Conservation (phyloP, 64 coral and sea anemone species). For the Cladopsammia gracilis region DNA sequence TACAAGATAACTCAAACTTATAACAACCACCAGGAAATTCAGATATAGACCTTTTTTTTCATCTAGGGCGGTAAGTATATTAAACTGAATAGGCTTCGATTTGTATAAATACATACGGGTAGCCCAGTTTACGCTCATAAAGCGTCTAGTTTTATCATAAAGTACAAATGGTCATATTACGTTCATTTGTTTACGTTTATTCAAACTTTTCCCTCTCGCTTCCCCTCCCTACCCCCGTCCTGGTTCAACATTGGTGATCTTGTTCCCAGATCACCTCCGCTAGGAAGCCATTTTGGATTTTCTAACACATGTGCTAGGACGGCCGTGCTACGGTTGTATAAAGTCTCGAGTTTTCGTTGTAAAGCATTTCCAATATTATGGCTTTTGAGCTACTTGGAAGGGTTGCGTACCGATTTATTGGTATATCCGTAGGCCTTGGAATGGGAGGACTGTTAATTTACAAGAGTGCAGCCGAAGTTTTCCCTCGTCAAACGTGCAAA, state of each 20-base stretch:
- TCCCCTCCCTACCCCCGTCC: background rate
- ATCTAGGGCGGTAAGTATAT: no score
- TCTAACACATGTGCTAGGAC: background rate
- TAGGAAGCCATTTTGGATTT: slow-evolving; percentile 18
- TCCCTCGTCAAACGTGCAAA: slow-evolving; percentile 77
- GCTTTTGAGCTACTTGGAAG: slow-evolving; percentile 77
- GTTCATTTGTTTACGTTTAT: no score
- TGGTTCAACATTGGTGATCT: background rate
- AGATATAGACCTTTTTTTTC: no score
- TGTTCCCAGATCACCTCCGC: background rate
- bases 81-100: no score
- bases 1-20: no score
- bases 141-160: no score
- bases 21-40: no score
- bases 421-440: slow-evolving; percentile 85
- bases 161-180: no score
- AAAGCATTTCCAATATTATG: slow-evolving; percentile 37
- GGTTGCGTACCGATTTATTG: slow-evolving; percentile 79
- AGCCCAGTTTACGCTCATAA: no score
- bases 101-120: no score
- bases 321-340: no score
- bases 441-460: slow-evolving; percentile 85
- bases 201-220: no score
- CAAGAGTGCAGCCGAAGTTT: slow-evolving; percentile 72
- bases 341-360: background rate